A percentile compares a stretch with the other conserved stretches of the same genome.
These are phyloP conservation scores for Pheosia gnoma DNA, from an alignment of 2,888 invertebrate genomes.

Conservation along the genomic window DNA sequence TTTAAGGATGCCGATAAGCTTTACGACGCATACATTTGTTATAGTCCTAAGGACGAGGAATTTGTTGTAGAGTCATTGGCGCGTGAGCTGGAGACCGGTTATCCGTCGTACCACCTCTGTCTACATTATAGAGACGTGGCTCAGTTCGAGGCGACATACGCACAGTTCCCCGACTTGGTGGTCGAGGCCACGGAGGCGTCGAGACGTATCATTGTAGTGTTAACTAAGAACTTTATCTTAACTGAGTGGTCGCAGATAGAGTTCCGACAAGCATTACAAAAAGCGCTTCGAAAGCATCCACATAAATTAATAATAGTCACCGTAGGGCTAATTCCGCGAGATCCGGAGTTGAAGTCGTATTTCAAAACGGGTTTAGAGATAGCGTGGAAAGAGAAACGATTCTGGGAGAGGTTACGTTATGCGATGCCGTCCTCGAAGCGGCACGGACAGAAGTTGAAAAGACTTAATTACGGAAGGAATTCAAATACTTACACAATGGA, in stretches of 20 bases:
- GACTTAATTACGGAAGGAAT: slow-evolving; percentile 89
- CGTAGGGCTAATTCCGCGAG: slow-evolving; percentile 91
- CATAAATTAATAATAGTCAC: slow-evolving; percentile 94
- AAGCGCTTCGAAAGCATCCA: slow-evolving; percentile 92
- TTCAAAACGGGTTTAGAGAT: slow-evolving; percentile 94
- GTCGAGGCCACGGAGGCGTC: slow-evolving; percentile 95
- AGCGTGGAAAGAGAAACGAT: slow-evolving; percentile 95
- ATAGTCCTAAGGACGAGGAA: slow-evolving; percentile 96
- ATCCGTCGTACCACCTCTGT: slow-evolving; percentile 91
- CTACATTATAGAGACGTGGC: slow-evolving; percentile 94
- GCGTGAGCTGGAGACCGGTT: slow-evolving; percentile 92
- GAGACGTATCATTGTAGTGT: slow-evolving; percentile 92
- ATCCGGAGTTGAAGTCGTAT: slow-evolving; percentile 94
- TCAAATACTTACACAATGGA: slow-evolving; percentile 95
- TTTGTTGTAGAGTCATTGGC: slow-evolving; percentile 94
- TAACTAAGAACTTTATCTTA: slow-evolving; percentile 94
- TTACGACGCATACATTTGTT: slow-evolving; percentile 97
- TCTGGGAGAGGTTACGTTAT: slow-evolving; percentile 97
- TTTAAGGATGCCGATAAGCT: slow-evolving; percentile 93
- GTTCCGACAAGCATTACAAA: slow-evolving; percentile 94
- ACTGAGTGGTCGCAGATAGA: slow-evolving; percentile 97
- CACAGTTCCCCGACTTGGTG: slow-evolving; percentile 89
- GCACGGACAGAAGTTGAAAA: slow-evolving; percentile 80
- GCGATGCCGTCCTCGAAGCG: slow-evolving; percentile 93
- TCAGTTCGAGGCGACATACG: slow-evolving; percentile 87